Base-by-base conservation (phyloP, 2,113 vertebrate species). In the Phocoena phocoena region DNA sequence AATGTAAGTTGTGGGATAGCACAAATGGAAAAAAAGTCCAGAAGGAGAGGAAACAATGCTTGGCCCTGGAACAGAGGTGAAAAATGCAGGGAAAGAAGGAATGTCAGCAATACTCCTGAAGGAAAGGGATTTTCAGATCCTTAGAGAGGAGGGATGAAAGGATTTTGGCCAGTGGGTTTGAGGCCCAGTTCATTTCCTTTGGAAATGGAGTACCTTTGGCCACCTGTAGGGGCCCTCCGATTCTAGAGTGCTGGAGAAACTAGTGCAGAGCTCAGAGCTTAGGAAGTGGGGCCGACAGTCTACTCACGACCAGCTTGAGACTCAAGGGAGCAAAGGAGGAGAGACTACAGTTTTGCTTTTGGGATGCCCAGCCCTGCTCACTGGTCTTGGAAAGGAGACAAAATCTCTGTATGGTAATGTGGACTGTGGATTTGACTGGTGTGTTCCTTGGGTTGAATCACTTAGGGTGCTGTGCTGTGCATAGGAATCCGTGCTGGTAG, bases 341-440 rank as follows among this genome's bases (percentile, higher is more conserved):
- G 4, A 73, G 94, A 65, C 60, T 21, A n/a, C 8, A 1, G 11
- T 80, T 63, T 92, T 93, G 55, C 23, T 41, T 31, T 36, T 53
- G 74, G 84, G 15, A 65, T 55, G 50, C 58, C 63, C 8, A 71
- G 87, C 36, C n/a, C 53, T 79, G 74, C 60, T 84, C 53, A 33
- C 58, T 70, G 38, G 77, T 81, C 70, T 91, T 86, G 79, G 93
- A 95, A 86, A 84, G 53, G 70, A 85, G 44, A 86, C 65, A 96
- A n/a, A 4, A 47, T 74, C 77, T 86, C 44, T 47, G 85, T 67
- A 93, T 97, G 93, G 67, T 86, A 65, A 80, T 18, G 41, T 33
- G 63, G 38, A 90, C 65, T 20, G 20, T 67, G 80, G 63, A 85
- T 55, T 62, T 23, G n/a, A 87, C 38, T 65, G n/a, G 63, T 55